A percentile compares a stretch with the other conserved stretches of the same genome.
Conservation (phyloP, 2,113 vertebrate species). For the Charadrius vociferus region DNA sequence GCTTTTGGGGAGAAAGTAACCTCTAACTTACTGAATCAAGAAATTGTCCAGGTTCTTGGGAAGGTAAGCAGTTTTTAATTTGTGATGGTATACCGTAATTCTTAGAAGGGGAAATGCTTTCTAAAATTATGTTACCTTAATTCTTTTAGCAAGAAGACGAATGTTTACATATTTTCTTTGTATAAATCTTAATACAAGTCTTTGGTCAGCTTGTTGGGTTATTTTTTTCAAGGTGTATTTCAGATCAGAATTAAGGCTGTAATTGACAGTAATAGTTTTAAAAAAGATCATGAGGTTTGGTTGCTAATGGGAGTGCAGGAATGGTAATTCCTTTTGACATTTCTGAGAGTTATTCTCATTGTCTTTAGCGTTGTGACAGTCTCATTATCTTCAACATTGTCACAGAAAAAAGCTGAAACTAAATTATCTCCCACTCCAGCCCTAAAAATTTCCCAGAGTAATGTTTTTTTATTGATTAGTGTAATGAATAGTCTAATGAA, state of each 20-base stretch:
- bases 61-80: background rate
- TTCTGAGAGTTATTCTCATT: background rate
- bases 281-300: background rate
- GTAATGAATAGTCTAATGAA: background rate
- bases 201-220: background rate
- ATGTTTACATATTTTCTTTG: background rate
- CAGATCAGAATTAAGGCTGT: background rate
- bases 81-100: background rate
- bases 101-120: background rate
- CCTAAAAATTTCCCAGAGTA: background rate
- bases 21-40: background rate
- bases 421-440: fast-evolving
- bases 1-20: background rate
- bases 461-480: background rate
- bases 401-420: background rate
- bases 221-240: background rate
- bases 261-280: background rate
- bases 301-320: background rate
- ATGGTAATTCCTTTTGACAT: background rate
- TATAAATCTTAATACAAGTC: background rate
- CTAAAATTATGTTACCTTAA: background rate
- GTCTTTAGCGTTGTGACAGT: background rate
- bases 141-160: background rate
- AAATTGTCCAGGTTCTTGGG: background rate
- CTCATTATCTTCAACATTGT: background rate